Base-by-base conservation (phyloP, 2,888 invertebrate species). In the Tetragonula carbonaria region DNA sequence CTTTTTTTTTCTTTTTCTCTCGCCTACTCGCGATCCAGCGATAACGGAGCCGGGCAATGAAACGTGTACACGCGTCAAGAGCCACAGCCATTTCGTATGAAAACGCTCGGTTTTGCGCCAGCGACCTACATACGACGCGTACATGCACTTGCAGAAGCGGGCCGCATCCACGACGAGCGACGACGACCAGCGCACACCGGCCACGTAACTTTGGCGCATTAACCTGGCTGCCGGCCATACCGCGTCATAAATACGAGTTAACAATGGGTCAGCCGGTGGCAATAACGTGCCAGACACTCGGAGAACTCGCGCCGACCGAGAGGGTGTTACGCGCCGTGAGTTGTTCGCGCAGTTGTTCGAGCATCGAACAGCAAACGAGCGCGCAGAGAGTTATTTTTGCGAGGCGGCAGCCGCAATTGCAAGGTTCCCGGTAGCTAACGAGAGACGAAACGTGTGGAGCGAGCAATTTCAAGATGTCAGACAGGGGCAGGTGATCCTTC, bases 211-310 rank as follows among this genome's bases (percentile, higher is more conserved):
- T 90, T 92, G 92, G 89, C 92, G 90, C 90, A 90, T 91, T 91
- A 91, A 86, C 83, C 88, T 93, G 93, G 93, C 93, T 90, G 80
- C 53, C 21, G 76, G 93, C 93, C 93, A 93, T 87, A 77, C 84
- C 83, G 91, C 90, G 85, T 92, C 91, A 87, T 91, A 92, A 93
- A 93, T 91, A 90, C 85, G 78, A 78, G 80, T 81, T 87, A 92
- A 91, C 91, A 90, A 91, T 86, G 89, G 89, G 84, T 86, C 77
- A 8, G 80, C 66, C 82, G 62, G 78, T 66, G 57, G 81, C 82
- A 87, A 91, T 89, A 77, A 84, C 85, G 65, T 72, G 67, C 63
- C 72, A 74, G 71, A 59, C 33, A 28, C 45, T 50, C 55, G 45
- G 59, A 55, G 5, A 67, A 74, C 38, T 55, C 13, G 62, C 28